Conservation (phyloP, 37 sponge, comb jelly and placozoan species). For the Hormiphora californensis region DNA sequence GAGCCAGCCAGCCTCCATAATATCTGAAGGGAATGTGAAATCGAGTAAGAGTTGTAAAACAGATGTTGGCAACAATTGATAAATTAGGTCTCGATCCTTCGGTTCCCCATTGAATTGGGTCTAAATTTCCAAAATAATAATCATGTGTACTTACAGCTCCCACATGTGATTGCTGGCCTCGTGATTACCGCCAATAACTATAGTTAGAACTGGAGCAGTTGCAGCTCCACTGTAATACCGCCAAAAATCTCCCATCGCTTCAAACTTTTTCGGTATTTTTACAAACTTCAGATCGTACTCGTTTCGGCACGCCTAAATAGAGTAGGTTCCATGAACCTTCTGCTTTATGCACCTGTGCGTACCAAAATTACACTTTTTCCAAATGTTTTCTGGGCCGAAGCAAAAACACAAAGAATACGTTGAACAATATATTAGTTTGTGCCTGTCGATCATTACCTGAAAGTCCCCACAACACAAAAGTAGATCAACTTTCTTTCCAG, state of each 20-base stretch:
- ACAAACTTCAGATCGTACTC: conserved; percentile 72
- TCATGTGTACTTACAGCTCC: conserved; percentile 79
- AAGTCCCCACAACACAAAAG: conserved; percentile 96
- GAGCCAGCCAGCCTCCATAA: conserved; percentile 97
- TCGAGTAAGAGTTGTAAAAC: not conserved
- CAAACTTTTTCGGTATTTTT: conserved; percentile 82
- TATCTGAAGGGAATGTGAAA: conserved; percentile 56
- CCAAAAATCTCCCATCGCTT: conserved; percentile 69
- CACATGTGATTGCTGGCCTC: conserved; percentile 87
- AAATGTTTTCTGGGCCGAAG: no score
- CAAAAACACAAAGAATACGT: not conserved
- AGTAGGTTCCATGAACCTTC: no score
- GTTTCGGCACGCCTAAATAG: conserved; percentile 76
- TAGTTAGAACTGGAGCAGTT: conserved; percentile 77
- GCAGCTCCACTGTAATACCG: conserved; percentile 83
- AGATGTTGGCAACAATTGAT: not conserved
- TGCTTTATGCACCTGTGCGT: no score
- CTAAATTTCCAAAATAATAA: no score
- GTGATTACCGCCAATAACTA: conserved; percentile 96
- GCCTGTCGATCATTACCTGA: conserved; percentile 62
- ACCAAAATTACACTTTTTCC: no score
- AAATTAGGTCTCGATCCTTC: no score
- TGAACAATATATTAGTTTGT: not conserved
- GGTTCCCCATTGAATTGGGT: no score
- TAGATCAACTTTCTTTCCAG: conserved; percentile 79